These are phyloP conservation scores for Rhynchotus rufescens DNA, from an alignment of 2,797 vertebrate species.

Conservation along the genomic window DNA sequence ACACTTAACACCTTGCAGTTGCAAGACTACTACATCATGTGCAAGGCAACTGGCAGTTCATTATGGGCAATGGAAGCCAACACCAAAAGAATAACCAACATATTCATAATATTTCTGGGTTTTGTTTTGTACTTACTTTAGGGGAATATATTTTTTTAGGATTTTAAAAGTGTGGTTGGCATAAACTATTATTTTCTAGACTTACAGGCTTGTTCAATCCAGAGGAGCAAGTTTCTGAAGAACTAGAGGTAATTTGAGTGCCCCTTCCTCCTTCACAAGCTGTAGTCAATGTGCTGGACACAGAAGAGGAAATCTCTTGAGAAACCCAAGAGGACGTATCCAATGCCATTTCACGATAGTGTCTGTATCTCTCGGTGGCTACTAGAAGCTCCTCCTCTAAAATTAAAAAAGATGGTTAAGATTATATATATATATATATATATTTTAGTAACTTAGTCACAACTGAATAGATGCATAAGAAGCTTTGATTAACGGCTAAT, in stretches of 20 bases:
- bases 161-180: background rate
- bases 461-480: background rate
- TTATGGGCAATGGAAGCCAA: background rate
- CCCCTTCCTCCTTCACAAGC: slow-evolving; percentile 43
- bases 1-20: background rate
- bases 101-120: background rate
- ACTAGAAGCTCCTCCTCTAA: slow-evolving; percentile 15
- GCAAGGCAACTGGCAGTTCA: background rate
- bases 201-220: slow-evolving; percentile 54
- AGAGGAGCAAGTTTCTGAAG: background rate
- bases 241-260: slow-evolving; percentile 14
- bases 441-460: background rate
- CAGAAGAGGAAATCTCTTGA: slow-evolving; percentile 10
- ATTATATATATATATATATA: no score
- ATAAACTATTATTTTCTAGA: background rate
- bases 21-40: background rate
- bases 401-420: background rate
- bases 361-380: slow-evolving; percentile 28
- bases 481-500: background rate
- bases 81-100: background rate
- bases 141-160: background rate
- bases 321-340: slow-evolving; percentile 35
- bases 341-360: slow-evolving; percentile 14
- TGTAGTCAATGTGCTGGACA: slow-evolving; percentile 36
- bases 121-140: background rate